phyloP scores from a whole-genome alignment of 2,888 invertebrate genomes.

The Rapana venosa region DNA sequence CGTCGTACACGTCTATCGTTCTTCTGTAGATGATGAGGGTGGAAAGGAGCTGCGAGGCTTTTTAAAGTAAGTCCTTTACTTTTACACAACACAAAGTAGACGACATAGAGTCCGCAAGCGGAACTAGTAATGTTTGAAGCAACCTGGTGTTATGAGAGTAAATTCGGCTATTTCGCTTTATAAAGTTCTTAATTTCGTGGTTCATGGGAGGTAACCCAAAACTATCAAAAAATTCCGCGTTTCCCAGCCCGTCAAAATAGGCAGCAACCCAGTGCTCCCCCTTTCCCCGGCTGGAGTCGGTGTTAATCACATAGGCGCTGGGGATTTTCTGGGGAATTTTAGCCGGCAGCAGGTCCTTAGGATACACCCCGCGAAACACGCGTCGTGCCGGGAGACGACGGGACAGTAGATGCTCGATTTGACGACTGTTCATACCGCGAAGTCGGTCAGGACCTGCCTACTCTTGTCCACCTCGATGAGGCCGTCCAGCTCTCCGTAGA shows the following conservation, averaged over 20 bases:
- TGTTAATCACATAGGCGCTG: background rate
- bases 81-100: slow-evolving; percentile 26
- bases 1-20: background rate
- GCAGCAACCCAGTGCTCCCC: slow-evolving; percentile 31
- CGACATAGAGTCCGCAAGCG: slow-evolving; percentile 26
- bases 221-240: slow-evolving; percentile 39
- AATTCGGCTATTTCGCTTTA: background rate
- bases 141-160: background rate
- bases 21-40: background rate
- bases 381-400: background rate
- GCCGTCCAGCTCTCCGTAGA: slow-evolving; percentile 29
- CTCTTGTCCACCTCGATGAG: slow-evolving; percentile 36
- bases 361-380: background rate
- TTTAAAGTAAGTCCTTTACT: background rate
- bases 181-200: background rate
- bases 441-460: slow-evolving; percentile 24
- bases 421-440: background rate
- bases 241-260: background rate
- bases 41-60: background rate
- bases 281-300: background rate
- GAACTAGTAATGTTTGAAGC: slow-evolving; percentile 15
- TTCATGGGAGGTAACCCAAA: background rate
- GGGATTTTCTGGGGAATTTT: background rate
- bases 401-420: background rate
- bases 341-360: background rate